phyloP scores from a whole-genome alignment of 2,797 vertebrate genomes.

The Pangasius mekongensis region DNA sequence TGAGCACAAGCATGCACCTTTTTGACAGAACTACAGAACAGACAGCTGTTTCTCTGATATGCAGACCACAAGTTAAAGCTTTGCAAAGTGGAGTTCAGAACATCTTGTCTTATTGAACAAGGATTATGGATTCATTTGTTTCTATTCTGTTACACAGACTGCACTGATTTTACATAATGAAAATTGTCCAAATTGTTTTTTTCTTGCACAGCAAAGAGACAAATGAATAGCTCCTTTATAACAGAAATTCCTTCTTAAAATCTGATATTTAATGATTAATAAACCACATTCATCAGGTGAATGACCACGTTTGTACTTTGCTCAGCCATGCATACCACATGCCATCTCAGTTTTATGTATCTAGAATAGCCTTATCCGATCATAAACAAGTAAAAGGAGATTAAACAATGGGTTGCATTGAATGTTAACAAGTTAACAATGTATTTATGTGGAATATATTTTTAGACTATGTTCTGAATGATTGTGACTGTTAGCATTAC shows the following conservation, averaged over 20 bases:
- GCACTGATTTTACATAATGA: conserved; percentile 71
- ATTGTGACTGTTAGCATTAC: conserved; percentile 59
- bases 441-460: conserved; percentile 76
- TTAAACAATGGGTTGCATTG: neutral
- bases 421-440: conserved; percentile 39
- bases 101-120: conserved; percentile 3
- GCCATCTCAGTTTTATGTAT: conserved; percentile 18
- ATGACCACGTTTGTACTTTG: conserved; percentile 38
- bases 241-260: neutral
- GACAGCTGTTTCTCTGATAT: neutral
- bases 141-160: conserved; percentile 60
- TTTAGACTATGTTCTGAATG: conserved; percentile 48
- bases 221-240: neutral
- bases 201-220: conserved; percentile 13
- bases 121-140: conserved; percentile 23
- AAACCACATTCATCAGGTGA: neutral
- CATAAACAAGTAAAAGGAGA: neutral
- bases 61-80: conserved; percentile 14
- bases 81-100: conserved; percentile 15
- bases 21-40: neutral
- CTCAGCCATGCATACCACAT: conserved; percentile 28
- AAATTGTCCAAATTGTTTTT: neutral
- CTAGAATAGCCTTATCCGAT: conserved; percentile 19
- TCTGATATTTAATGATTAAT: conserved; percentile 13
- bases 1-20: neutral